Evolutionary conservation across 2,113 vertebrate species (phyloP).

Genomic region (Athene cunicularia): DNA sequence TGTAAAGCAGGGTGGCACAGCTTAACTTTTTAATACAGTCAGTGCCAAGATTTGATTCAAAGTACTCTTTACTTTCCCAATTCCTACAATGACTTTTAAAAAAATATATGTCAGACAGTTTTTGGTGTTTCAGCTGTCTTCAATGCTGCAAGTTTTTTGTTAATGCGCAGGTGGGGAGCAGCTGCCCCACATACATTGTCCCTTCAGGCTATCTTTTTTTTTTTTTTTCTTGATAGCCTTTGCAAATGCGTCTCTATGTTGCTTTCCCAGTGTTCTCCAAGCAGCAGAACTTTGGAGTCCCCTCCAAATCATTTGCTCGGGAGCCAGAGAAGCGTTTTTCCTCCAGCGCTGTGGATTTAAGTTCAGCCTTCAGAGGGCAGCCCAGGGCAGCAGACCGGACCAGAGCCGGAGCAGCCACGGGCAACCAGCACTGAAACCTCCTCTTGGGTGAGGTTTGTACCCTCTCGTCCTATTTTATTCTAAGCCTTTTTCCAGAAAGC

Average conservation of each 20-base stretch:
- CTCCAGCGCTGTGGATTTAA: not conserved
- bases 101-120: not conserved
- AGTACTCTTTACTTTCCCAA: not conserved
- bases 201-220: no score
- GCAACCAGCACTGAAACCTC: slow-evolving; percentile 60
- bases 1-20: not conserved
- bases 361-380: slow-evolving; percentile 76
- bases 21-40: not conserved
- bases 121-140: not conserved
- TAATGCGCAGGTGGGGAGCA: not conserved
- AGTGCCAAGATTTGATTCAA: not conserved
- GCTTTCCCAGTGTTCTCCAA: not conserved
- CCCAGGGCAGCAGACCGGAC: slow-evolving; percentile 53
- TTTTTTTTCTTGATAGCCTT: not conserved
- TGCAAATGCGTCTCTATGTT: not conserved
- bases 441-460: slow-evolving; percentile 45
- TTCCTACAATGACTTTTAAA: not conserved
- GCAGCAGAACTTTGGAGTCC: not conserved
- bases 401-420: slow-evolving; percentile 63
- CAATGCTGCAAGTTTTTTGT: not conserved
- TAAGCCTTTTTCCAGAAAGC: slow-evolving; percentile 61
- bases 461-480: slow-evolving; percentile 63
- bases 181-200: no score
- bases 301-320: not conserved
- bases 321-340: not conserved